A percentile compares a stretch with the other conserved stretches of the same genome.
Conservation (phyloP, 1,140 invertebrate genomes). For the Aphaenogaster ashmeadi region DNA sequence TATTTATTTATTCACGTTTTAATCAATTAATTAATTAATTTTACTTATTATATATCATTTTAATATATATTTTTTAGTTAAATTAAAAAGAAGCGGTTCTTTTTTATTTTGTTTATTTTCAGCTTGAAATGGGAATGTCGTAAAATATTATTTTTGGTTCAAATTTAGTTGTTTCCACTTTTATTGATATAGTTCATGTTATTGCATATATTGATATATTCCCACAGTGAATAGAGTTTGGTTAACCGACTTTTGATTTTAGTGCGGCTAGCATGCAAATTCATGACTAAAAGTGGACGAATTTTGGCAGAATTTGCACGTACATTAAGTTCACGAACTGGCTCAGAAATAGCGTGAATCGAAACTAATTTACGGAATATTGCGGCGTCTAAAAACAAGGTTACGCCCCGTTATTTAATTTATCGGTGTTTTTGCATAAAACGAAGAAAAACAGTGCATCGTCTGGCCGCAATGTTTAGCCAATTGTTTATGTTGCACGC, state of each 20-base stretch:
- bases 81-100: not conserved
- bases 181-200: not conserved
- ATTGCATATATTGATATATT: not conserved
- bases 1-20: not conserved
- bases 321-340: slow-evolving; percentile 1
- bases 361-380: slow-evolving; percentile 57
- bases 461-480: slow-evolving; percentile 27
- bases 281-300: slow-evolving; percentile 26
- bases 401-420: slow-evolving; percentile 55
- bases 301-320: slow-evolving; percentile 28
- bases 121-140: not conserved
- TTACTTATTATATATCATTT: not conserved
- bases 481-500: slow-evolving; percentile 59
- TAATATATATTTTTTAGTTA: not conserved
- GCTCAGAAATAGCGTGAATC: slow-evolving; percentile 51
- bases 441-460: slow-evolving; percentile 26
- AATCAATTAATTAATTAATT: not conserved
- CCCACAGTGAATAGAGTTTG: not conserved
- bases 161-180: not conserved
- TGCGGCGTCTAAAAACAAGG: slow-evolving; percentile 48
- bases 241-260: slow-evolving; percentile 21
- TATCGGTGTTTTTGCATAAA: slow-evolving; percentile 69
- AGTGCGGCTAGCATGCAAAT: not conserved
- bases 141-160: slow-evolving; percentile 17
- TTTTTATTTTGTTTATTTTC: not conserved